Percentiles rank a stretch among this genome's conserved stretches.
Conservation (phyloP, 2,797 vertebrate species). For the Gymnoscopelus microlampas region DNA sequence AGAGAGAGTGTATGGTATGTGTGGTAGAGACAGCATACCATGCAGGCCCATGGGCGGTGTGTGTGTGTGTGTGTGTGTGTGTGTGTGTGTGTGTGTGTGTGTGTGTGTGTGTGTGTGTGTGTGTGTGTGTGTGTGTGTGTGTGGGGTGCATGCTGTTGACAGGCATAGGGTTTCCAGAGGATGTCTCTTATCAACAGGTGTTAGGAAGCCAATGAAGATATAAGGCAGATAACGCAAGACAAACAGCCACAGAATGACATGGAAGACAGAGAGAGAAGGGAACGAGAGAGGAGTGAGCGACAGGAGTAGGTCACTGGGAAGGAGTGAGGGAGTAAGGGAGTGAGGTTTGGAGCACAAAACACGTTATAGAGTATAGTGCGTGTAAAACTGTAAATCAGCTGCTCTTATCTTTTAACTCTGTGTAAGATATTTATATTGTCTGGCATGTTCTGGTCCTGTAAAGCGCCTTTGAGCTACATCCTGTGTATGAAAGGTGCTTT, state of each 20-base stretch:
- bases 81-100: slow-evolving; percentile 10
- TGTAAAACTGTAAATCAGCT: no score
- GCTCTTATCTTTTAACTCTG: no score
- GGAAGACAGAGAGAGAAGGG: slow-evolving; percentile 40
- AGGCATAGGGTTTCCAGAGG: slow-evolving; percentile 64
- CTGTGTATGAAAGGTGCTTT: no score
- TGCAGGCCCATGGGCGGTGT: slow-evolving; percentile 32
- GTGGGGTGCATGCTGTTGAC: slow-evolving; percentile 72
- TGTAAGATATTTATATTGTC: no score
- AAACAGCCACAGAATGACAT: slow-evolving; percentile 45
- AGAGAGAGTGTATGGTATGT: slow-evolving; percentile 34
- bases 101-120: not conserved
- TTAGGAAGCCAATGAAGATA: slow-evolving; percentile 80
- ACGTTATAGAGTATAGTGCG: no score
- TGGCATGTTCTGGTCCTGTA: no score
- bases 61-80: not conserved
- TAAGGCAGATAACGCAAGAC: slow-evolving; percentile 72
- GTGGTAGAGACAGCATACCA: slow-evolving; percentile 30
- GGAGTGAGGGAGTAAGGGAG: no score
- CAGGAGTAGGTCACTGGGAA: no score
- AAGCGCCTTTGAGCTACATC: no score
- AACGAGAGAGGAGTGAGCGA: slow-evolving; percentile 8
- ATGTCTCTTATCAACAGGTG: slow-evolving; percentile 84
- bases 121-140: not conserved
- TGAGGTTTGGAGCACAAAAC: no score